Percentiles rank a stretch among this genome's conserved stretches.
Evolutionary conservation across 1,140 invertebrate genomes (phyloP).

Genomic region (Lysiphlebus fabarum): DNA sequence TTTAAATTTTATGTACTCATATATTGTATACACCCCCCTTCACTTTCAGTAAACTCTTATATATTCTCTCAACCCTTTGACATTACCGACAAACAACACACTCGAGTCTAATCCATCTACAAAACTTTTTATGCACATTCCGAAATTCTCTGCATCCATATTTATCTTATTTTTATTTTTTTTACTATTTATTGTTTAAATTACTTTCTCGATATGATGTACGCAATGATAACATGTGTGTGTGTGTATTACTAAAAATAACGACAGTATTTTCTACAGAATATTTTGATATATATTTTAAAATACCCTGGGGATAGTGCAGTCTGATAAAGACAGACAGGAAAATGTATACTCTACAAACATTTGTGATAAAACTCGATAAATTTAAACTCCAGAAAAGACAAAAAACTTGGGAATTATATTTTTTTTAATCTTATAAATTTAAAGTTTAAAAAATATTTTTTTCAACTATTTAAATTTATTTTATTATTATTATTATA

Average conservation of each 20-base stretch:
- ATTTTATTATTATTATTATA: too few species aligned
- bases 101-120: background rate
- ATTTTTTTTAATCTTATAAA: background rate
- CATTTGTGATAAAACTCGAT: conserved; percentile 32
- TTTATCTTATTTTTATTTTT: too few species aligned
- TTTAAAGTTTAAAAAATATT: too few species aligned
- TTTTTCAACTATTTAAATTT: too few species aligned
- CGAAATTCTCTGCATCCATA: too few species aligned
- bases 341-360: conserved; percentile 31
- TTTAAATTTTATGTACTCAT: background rate
- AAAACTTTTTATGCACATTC: too few species aligned
- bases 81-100: background rate
- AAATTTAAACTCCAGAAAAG: background rate
- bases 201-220: too few species aligned
- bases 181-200: too few species aligned
- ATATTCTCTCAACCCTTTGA: background rate
- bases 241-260: background rate
- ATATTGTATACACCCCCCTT: background rate
- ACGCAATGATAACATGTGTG: too few species aligned
- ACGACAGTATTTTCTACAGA: too few species aligned
- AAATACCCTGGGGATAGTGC: conserved; percentile 24
- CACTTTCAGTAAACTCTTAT: background rate
- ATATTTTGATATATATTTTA: background rate
- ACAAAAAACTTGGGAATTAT: background rate
- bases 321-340: conserved; percentile 27